Evolutionary conservation across 1,140 invertebrate genomes (phyloP).

Genomic region (Anoplophora glabripennis): DNA sequence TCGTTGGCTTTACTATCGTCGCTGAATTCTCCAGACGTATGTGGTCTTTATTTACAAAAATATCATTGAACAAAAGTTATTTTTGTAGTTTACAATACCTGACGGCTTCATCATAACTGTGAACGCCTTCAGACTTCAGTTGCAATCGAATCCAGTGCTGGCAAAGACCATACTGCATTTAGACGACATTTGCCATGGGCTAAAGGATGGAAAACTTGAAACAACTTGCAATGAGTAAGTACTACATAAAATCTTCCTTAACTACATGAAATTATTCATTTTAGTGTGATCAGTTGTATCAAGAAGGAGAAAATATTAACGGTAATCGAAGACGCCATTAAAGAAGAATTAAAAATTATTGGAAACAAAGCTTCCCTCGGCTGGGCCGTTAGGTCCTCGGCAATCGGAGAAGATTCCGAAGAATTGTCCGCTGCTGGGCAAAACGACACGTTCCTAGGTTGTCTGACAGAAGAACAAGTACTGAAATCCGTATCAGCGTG

Average conservation of each 20-base stretch:
- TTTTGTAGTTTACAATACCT: conserved; percentile 34
- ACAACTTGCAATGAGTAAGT: conserved; percentile 38
- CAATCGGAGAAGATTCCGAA: conserved; percentile 68
- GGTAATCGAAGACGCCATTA: conserved; percentile 20
- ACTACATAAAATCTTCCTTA: not conserved
- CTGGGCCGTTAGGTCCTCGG: conserved; percentile 40
- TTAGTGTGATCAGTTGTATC: conserved; percentile 37
- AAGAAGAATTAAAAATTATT: conserved; percentile 7
- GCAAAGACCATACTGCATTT: conserved; percentile 30
- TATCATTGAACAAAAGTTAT: not conserved
- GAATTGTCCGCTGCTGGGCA: conserved; percentile 82
- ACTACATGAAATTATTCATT: conserved; percentile 10
- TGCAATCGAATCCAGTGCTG: conserved; percentile 33
- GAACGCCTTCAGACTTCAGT: conserved; percentile 30
- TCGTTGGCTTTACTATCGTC: conserved; percentile 63
- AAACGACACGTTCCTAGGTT: conserved; percentile 73
- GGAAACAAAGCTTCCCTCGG: conserved; percentile 12
- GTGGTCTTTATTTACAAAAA: not conserved
- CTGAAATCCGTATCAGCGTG: conserved; percentile 62
- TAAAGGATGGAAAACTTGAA: conserved; percentile 30
- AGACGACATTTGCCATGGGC: conserved; percentile 38
- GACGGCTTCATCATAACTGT: conserved; percentile 39
- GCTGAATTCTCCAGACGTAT: conserved; percentile 47
- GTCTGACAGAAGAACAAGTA: conserved; percentile 55
- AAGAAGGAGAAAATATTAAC: conserved; percentile 26